Evolutionary conservation across 2,797 vertebrate genomes (phyloP), one percentile per base, ranked within the genome.

Genomic region (Adelosebastes latens): DNA sequence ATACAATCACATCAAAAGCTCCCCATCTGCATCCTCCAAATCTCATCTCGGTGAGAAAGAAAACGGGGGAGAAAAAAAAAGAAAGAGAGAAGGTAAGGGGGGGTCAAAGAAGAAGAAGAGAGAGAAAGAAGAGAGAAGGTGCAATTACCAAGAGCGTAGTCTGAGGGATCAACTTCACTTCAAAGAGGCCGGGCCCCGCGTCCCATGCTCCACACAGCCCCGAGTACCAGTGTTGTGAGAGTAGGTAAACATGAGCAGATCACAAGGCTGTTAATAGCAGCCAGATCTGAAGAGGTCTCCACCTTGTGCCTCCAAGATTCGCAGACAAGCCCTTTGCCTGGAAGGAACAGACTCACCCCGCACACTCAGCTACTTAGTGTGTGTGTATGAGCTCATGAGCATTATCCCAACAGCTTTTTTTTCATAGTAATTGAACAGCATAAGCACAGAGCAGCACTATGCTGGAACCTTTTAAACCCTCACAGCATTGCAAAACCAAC

Each of bases 111-210:
- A 36, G 49, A 70, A 18, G 72, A 84, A 66, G 66, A 58, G 55
- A 79, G 36, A 65, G 53, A 70, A 73, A 49, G 73, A 67, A 79
- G 77, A 81, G 79, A 90, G 89, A 92, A 83, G 87, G 90, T 78
- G 91, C 94, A 96, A 96, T 96, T 95, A 95, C 92, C 90, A 91
- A 90, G 91, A 94, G 93, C 93, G 83, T 94, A 92, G 90, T 94
- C 94, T 95, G 90, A 94, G 93, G 94, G 91, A 95, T 95, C 94
- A 95, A 94, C 93, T 94, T 94, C 87, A 96, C 95, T 95, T 96
- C 95, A 96, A 96, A 96, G 95, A 86, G 87, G 86, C 90, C 70
- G 89, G 91, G 91, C 87, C 90, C 87, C 87, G 72, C 83, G 83
- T 94, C 90, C 91, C 82, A 61, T 85, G 87, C 86, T 92, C 88